Evolutionary conservation across 2,113 vertebrate genomes (phyloP).

Genomic region (Mormyrus lacerda): DNA sequence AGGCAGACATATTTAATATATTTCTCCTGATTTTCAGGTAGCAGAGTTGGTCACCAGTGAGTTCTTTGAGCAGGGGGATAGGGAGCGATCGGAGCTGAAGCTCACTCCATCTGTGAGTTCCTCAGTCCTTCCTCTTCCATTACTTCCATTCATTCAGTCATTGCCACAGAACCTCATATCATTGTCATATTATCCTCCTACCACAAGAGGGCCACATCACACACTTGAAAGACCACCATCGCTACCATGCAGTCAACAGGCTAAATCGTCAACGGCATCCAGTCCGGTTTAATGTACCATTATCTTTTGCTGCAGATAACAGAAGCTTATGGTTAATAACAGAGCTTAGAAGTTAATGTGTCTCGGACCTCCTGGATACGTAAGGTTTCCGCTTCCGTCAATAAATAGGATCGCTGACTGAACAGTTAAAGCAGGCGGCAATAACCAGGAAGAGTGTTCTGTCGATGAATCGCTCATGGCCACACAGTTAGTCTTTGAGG

Average conservation of each 20-base stretch:
- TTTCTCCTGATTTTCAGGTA: constrained; percentile 62
- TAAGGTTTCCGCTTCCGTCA: background rate
- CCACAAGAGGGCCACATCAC: background rate
- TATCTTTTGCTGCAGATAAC: background rate
- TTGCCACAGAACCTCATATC: background rate
- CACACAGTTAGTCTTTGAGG: background rate
- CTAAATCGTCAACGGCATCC: background rate
- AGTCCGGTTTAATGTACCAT: background rate
- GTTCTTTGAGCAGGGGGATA: constrained; percentile 98
- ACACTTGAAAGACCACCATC: background rate
- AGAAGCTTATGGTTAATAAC: constrained; percentile 1
- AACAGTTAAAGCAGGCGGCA: background rate
- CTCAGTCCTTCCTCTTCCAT: background rate
- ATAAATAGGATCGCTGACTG: background rate
- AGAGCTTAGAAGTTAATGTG: background rate
- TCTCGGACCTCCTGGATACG: background rate
- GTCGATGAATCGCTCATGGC: background rate
- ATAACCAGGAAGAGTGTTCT: background rate
- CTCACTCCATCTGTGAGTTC: constrained; percentile 89
- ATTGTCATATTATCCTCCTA: background rate
- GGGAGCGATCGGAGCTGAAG: constrained; percentile 92
- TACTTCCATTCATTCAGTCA: background rate
- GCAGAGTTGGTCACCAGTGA: constrained; percentile 96
- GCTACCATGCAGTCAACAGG: background rate
- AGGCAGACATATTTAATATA: background rate